Evolutionary conservation across 2,113 vertebrate genomes (phyloP).

Genomic region (Gracilinanus agilis): DNA sequence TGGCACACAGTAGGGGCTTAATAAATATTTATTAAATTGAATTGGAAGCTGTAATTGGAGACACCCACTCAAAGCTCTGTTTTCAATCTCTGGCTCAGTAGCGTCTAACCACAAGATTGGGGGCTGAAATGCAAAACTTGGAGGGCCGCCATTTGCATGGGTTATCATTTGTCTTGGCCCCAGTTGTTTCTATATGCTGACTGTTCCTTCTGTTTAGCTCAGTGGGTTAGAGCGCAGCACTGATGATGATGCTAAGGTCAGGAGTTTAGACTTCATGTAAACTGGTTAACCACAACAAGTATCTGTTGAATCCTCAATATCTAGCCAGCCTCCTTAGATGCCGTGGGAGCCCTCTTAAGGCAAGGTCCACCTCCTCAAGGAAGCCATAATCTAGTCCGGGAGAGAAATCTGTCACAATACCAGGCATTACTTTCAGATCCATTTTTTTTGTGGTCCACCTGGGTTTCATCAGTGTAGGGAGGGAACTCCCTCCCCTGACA

Average conservation of each 20-base stretch:
- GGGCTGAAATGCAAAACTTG: not conserved
- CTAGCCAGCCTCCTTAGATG: not conserved
- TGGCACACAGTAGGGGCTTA: not conserved
- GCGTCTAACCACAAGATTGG: not conserved
- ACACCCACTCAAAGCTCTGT: not conserved
- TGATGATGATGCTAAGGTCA: not conserved
- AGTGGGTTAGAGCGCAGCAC: constrained; percentile 2
- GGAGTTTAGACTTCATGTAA: not conserved
- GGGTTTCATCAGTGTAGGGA: not conserved
- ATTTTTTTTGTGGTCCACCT: not conserved
- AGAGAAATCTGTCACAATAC: not conserved
- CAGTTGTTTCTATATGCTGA: not conserved
- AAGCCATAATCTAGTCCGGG: not conserved
- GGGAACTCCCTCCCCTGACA: not conserved
- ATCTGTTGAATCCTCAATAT: not conserved
- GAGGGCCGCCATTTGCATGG: constrained; percentile 18
- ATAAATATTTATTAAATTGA: not conserved
- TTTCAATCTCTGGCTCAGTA: not conserved
- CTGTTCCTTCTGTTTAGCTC: constrained; percentile 8
- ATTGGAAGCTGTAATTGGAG: not conserved
- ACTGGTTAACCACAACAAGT: not conserved
- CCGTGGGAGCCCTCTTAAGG: not conserved
- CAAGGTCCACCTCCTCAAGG: not conserved
- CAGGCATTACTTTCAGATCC: not conserved
- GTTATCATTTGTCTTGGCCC: constrained; percentile 12